Evolutionary conservation across 2,888 invertebrate genomes (phyloP).

Genomic region (Melangyna quadrimaculata): DNA sequence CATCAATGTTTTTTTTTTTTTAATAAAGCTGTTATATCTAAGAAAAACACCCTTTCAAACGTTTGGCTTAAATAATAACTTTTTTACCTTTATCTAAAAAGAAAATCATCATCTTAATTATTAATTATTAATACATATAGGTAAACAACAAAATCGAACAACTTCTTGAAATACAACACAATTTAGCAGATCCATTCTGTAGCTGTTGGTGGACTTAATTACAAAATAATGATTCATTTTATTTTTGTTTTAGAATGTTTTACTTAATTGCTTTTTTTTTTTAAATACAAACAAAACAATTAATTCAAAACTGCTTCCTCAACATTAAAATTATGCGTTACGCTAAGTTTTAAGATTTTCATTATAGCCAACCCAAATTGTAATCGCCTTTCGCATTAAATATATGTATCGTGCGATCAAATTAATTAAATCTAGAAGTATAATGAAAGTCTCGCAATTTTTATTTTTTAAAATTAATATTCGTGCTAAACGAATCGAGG

Average conservation of each 20-base stretch:
- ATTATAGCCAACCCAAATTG: background rate
- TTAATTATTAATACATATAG: background rate
- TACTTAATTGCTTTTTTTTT: background rate
- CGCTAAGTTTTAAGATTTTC: background rate
- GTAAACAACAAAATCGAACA: background rate
- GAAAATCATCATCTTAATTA: background rate
- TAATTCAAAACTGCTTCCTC: background rate
- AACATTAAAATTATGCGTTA: background rate
- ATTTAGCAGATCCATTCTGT: background rate
- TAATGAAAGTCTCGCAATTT: constrained; percentile 26
- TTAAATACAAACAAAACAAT: background rate
- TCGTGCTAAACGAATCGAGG: constrained; percentile 53
- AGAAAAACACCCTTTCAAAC: no score
- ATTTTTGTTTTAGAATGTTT: background rate
- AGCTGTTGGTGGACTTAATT: background rate
- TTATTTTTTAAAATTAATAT: background rate
- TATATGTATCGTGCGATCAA: constrained; percentile 3
- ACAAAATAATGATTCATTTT: background rate
- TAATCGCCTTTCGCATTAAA: constrained; percentile 15
- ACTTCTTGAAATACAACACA: background rate
- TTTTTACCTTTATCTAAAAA: background rate
- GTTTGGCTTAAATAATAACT: no score
- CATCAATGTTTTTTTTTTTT: no score
- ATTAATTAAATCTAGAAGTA: constrained; percentile 20
- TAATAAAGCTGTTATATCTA: no score